A percentile compares a stretch with the other conserved stretches of the same genome.
phyloP scores from a whole-genome alignment of 2,888 invertebrate species.

The Hoplodrina ambigua region DNA sequence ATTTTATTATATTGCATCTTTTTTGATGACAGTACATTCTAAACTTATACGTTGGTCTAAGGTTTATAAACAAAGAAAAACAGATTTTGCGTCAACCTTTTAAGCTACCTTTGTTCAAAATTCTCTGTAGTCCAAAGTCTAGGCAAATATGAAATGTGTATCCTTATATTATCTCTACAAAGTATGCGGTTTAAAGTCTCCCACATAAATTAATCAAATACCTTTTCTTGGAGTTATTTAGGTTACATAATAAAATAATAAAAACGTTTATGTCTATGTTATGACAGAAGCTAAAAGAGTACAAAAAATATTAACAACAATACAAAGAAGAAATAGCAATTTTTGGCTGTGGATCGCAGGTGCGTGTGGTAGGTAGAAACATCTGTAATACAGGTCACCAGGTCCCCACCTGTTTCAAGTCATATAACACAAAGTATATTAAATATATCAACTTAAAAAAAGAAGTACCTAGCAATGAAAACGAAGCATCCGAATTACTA shows the following conservation, averaged over 20 bases:
- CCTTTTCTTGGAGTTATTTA: neutral
- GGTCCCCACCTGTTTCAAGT: neutral
- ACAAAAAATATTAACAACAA: too few species aligned
- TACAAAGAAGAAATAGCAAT: too few species aligned
- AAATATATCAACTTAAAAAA: too few species aligned
- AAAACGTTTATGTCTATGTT: too few species aligned
- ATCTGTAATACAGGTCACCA: neutral
- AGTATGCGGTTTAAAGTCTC: neutral
- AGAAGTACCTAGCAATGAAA: neutral
- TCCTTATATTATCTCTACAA: neutral
- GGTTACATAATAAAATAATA: too few species aligned
- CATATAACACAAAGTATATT: too few species aligned
- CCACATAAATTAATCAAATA: neutral
- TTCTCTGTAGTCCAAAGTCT: conserved; percentile 1
- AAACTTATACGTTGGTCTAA: too few species aligned
- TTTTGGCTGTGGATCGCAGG: neutral
- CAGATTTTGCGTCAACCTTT: neutral
- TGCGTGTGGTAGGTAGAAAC: neutral
- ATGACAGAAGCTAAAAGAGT: too few species aligned
- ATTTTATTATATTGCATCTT: too few species aligned
- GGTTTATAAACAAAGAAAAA: neutral
- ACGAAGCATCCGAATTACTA: conserved; percentile 5
- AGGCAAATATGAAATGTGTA: neutral
- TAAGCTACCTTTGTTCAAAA: neutral
- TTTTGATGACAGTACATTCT: too few species aligned